These are phyloP conservation scores for Agraylea sexmaculata DNA, from an alignment of 1,140 invertebrate species.

Conservation along the genomic window DNA sequence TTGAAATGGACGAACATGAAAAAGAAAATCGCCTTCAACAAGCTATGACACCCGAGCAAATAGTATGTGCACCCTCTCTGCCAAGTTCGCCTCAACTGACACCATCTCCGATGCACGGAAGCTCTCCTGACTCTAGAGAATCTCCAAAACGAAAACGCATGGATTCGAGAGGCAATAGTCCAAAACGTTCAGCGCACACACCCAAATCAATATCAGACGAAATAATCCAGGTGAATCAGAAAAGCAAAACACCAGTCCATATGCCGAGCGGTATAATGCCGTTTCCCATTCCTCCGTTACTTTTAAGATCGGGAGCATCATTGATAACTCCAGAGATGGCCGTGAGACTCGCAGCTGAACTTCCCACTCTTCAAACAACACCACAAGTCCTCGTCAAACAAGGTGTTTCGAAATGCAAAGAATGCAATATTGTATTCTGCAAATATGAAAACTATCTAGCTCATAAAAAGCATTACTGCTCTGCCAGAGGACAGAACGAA, in stretches of 20 bases:
- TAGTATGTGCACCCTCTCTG: constrained; percentile 59
- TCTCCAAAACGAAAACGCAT: constrained; percentile 44
- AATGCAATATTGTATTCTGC: constrained; percentile 95
- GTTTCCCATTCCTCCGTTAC: constrained; percentile 24
- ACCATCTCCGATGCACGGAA: constrained; percentile 44
- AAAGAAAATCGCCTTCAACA: constrained; percentile 44
- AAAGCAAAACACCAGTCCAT: constrained; percentile 21
- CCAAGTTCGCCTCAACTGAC: constrained; percentile 52
- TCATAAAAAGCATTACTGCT: constrained; percentile 91
- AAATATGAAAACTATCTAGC: constrained; percentile 89
- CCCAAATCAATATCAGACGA: constrained; percentile 38
- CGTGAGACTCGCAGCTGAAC: constrained; percentile 46
- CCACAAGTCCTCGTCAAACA: constrained; percentile 72
- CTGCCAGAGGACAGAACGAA: constrained; percentile 50
- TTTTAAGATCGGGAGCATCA: constrained; percentile 25
- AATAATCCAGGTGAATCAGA: constrained; percentile 30
- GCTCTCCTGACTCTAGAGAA: constrained; percentile 34
- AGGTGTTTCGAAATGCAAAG: constrained; percentile 81
- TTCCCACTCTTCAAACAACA: constrained; percentile 42
- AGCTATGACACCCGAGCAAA: constrained; percentile 52
- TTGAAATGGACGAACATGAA: constrained; percentile 43
- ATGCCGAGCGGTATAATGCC: constrained; percentile 24
- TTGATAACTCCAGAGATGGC: constrained; percentile 47
- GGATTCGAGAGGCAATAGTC: constrained; percentile 47
- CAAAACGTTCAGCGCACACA: constrained; percentile 40